Evolutionary conservation across 1,140 invertebrate species (phyloP).

Genomic region (Drosophila pruinosa): DNA sequence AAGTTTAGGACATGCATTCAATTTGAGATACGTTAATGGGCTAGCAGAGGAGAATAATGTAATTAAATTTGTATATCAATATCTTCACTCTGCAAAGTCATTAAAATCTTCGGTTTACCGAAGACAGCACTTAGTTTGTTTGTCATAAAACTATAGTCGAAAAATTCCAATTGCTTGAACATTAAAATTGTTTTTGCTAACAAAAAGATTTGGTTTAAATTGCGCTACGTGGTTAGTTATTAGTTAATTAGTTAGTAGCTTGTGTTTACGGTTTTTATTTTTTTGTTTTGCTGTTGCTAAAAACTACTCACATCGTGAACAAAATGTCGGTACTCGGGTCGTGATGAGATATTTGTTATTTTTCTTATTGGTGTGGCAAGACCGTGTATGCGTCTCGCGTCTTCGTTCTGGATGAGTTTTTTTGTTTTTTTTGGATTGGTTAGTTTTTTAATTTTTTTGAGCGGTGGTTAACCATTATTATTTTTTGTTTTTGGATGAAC

Average conservation of each 20-base stretch:
- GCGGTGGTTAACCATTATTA: no score
- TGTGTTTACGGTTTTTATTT: slow-evolving; percentile 18
- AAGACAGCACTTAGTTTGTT: neutral
- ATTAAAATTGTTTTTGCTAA: slow-evolving; percentile 39
- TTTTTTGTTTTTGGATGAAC: slow-evolving; percentile 58
- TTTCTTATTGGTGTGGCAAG: slow-evolving; percentile 83
- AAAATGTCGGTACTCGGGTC: slow-evolving; percentile 83
- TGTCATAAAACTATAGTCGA: neutral
- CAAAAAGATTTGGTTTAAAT: slow-evolving; percentile 23
- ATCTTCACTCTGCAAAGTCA: neutral
- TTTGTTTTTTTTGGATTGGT: slow-evolving; percentile 56
- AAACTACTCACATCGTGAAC: slow-evolving; percentile 83
- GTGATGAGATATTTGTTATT: slow-evolving; percentile 83
- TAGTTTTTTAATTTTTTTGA: slow-evolving; percentile 47
- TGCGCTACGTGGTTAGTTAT: slow-evolving; percentile 51
- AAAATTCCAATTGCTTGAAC: neutral
- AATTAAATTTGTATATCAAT: neutral
- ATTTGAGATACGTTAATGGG: neutral
- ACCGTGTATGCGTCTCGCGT: slow-evolving; percentile 83
- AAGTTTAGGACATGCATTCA: neutral
- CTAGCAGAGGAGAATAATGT: neutral
- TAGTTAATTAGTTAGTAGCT: slow-evolving; percentile 14
- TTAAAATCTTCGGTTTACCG: neutral
- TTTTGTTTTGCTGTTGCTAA: slow-evolving; percentile 60
- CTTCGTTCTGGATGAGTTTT: slow-evolving; percentile 82